A percentile compares a stretch with the other conserved stretches of the same genome.
Evolutionary conservation across 2,113 vertebrate species (phyloP).

Genomic region (Meleagris gallopavo): DNA sequence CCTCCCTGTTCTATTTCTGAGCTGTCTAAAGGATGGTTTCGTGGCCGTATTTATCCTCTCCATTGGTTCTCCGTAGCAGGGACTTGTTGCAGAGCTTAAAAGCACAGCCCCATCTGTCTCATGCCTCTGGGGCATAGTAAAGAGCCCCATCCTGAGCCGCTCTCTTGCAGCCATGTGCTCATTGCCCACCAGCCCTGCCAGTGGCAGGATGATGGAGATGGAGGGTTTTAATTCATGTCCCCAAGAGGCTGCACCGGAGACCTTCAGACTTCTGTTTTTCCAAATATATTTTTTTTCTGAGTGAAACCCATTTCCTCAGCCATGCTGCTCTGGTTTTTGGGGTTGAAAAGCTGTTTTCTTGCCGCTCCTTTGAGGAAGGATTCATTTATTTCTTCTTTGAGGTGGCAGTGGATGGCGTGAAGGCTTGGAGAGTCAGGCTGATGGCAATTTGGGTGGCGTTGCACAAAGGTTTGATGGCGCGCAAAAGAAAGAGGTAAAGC

Average conservation of each 20-base stretch:
- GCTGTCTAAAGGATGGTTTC: background rate
- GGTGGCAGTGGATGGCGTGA: accelerated
- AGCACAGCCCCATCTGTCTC: conserved; percentile 42
- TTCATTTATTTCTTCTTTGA: accelerated
- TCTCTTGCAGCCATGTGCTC: background rate
- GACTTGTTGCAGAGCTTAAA: conserved; percentile 17
- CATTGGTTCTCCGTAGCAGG: accelerated
- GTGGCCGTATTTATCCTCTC: background rate
- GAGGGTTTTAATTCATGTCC: background rate
- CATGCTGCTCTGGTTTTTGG: background rate
- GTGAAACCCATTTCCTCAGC: background rate
- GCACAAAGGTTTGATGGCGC: accelerated
- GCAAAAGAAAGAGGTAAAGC: background rate
- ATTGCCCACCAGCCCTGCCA: background rate
- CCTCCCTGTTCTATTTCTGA: background rate
- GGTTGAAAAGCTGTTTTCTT: background rate
- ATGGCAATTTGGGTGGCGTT: background rate
- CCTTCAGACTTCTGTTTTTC: background rate
- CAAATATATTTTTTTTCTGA: background rate
- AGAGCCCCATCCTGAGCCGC: background rate
- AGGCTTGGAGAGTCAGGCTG: background rate
- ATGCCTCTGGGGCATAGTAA: conserved; percentile 19
- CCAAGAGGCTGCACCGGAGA: background rate
- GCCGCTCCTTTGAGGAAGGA: background rate
- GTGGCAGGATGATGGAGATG: background rate